phyloP scores from a whole-genome alignment of 2,113 vertebrate species.

The Trachemys scripta region DNA sequence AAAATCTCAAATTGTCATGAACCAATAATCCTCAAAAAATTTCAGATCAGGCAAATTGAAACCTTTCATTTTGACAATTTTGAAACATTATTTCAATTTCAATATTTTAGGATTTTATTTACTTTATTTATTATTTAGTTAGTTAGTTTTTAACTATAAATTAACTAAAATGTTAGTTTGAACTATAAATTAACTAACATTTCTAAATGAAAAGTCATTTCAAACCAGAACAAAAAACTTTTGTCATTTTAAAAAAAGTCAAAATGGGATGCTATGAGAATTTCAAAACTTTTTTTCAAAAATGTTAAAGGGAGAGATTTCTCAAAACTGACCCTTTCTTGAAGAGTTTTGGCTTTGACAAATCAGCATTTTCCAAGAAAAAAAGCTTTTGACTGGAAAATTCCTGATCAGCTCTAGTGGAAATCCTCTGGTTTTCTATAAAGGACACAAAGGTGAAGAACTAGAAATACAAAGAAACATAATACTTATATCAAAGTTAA shows the following conservation, averaged over 20 bases:
- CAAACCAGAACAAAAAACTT: neutral
- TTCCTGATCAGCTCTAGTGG: neutral
- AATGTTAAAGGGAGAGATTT: neutral
- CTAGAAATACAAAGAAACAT: neutral
- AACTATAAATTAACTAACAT: neutral
- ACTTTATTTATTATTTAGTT: no score
- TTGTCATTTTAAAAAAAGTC: accelerated
- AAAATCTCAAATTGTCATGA: neutral
- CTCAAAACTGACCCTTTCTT: neutral
- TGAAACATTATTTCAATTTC: neutral
- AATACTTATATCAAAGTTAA: neutral
- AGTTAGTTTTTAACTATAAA: neutral
- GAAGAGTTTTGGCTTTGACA: neutral
- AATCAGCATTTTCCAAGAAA: neutral
- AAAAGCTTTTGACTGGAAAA: neutral
- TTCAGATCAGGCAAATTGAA: neutral
- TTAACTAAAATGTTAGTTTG: neutral
- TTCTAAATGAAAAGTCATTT: neutral
- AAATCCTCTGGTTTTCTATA: neutral
- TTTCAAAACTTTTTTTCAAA: neutral
- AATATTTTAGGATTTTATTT: neutral
- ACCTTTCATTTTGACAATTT: neutral
- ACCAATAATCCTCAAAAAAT: neutral
- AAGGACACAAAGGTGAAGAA: neutral
- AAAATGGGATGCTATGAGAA: neutral